Percentiles rank a stretch among this genome's conserved stretches.
Evolutionary conservation across 1,140 invertebrate genomes (phyloP).

Genomic region (Brachionus paranguensis): DNA sequence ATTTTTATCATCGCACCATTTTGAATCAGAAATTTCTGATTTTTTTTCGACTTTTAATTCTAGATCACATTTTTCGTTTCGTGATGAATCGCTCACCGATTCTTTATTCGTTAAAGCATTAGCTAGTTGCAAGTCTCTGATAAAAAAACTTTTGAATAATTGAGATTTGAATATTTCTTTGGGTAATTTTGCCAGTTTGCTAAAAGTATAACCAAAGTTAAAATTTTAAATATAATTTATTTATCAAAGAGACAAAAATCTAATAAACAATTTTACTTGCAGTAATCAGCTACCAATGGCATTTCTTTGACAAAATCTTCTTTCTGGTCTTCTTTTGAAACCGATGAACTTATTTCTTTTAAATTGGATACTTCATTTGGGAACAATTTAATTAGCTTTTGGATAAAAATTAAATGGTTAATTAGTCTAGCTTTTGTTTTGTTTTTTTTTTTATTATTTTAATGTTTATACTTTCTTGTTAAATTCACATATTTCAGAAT

Average conservation of each 20-base stretch:
- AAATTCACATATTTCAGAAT: conserved; percentile 47
- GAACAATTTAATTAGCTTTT: background rate
- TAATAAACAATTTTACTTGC: background rate
- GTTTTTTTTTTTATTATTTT: background rate
- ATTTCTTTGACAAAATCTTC: conserved; percentile 38
- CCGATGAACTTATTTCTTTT: background rate
- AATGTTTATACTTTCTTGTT: conserved; percentile 43
- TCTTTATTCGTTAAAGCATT: background rate
- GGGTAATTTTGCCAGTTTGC: conserved; percentile 23
- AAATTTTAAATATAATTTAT: background rate
- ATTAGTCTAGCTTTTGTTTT: background rate
- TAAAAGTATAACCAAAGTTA: background rate
- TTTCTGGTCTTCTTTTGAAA: conserved; percentile 31
- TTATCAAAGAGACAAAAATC: background rate
- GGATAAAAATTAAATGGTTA: background rate
- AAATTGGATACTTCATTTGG: background rate
- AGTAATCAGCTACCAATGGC: conserved; percentile 32
- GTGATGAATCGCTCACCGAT: background rate
- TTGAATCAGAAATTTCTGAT: background rate
- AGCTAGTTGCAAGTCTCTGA: background rate
- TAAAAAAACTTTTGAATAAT: background rate
- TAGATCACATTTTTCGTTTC: background rate
- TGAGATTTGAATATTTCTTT: conserved; percentile 13
- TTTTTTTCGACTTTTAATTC: background rate
- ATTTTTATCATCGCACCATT: background rate